Conservation (phyloP, 2,113 vertebrate genomes). For the Malurus cyaneus region DNA sequence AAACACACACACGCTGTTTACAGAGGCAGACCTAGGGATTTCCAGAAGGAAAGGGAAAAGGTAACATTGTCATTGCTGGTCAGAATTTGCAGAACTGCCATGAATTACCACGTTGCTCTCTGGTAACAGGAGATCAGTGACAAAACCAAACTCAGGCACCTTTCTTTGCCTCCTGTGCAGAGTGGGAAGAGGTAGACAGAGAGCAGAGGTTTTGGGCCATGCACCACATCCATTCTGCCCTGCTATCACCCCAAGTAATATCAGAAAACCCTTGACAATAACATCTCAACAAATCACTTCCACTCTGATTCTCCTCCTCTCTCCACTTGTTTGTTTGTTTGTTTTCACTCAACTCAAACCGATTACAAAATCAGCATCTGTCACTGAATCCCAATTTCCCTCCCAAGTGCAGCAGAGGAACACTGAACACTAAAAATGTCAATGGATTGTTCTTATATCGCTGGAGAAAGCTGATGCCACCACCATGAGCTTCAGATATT, state of each 20-base stretch:
- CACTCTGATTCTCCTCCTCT: not conserved
- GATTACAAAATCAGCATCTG: not conserved
- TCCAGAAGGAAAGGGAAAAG: not conserved
- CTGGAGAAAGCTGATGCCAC: not conserved
- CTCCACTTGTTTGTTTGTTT: not conserved
- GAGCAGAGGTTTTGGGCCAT: not conserved
- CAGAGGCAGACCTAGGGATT: not conserved
- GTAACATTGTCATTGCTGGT: not conserved
- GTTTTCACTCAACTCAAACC: not conserved
- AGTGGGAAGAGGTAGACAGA: not conserved
- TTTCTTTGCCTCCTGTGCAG: not conserved
- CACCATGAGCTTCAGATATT: not conserved
- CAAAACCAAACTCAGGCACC: not conserved
- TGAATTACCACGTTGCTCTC: not conserved
- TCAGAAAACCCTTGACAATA: not conserved
- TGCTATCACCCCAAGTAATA: not conserved
- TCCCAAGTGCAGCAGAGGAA: not conserved
- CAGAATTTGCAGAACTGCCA: not conserved
- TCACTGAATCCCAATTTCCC: not conserved
- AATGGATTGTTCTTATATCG: not conserved
- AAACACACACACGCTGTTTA: not conserved
- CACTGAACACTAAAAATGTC: not conserved
- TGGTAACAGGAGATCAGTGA: not conserved
- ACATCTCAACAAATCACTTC: not conserved
- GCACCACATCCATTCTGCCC: rapidly evolving